Percentiles rank a stretch among this genome's conserved stretches.
These are phyloP conservation scores for Hoplodrina blanda DNA, from an alignment of 2,888 invertebrate genomes.

Conservation along the genomic window DNA sequence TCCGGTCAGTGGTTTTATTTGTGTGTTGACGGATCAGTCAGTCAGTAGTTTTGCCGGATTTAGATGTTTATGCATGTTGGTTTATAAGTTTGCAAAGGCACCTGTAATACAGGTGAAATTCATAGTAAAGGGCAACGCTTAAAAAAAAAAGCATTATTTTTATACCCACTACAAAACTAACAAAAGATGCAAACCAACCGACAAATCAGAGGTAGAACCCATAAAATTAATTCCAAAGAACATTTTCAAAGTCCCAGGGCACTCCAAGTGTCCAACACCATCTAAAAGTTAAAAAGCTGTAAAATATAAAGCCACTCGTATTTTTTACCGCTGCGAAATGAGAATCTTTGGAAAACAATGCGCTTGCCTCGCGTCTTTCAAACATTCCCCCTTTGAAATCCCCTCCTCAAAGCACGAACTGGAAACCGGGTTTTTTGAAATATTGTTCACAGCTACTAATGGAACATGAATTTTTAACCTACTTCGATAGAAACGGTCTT, in stretches of 20 bases:
- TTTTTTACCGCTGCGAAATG: slow-evolving; percentile 72
- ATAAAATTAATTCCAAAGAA: slow-evolving; percentile 44
- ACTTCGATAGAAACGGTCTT: slow-evolving; percentile 64
- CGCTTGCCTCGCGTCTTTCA: slow-evolving; percentile 71
- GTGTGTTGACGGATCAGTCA: too few relatives aligned
- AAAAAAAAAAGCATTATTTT: background rate
- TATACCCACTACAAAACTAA: slow-evolving; percentile 12
- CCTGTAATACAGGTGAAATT: too few relatives aligned
- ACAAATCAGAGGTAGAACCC: slow-evolving; percentile 21
- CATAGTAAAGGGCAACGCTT: too few relatives aligned
- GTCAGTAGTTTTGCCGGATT: too few relatives aligned
- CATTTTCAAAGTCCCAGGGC: slow-evolving; percentile 17
- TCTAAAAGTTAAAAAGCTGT: slow-evolving; percentile 68
- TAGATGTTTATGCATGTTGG: too few relatives aligned
- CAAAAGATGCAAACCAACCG: slow-evolving; percentile 14
- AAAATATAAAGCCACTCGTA: slow-evolving; percentile 70
- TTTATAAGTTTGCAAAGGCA: too few relatives aligned
- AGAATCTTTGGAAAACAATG: slow-evolving; percentile 76
- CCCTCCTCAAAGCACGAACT: slow-evolving; percentile 72
- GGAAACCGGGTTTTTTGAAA: slow-evolving; percentile 74
- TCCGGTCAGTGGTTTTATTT: too few relatives aligned
- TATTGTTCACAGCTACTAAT: slow-evolving; percentile 73
- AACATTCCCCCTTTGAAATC: slow-evolving; percentile 73
- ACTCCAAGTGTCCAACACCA: slow-evolving; percentile 57
- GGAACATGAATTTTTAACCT: slow-evolving; percentile 73